These are phyloP conservation scores for Phyto melanocephala DNA, from an alignment of 2,888 invertebrate genomes.

Conservation along the genomic window DNA sequence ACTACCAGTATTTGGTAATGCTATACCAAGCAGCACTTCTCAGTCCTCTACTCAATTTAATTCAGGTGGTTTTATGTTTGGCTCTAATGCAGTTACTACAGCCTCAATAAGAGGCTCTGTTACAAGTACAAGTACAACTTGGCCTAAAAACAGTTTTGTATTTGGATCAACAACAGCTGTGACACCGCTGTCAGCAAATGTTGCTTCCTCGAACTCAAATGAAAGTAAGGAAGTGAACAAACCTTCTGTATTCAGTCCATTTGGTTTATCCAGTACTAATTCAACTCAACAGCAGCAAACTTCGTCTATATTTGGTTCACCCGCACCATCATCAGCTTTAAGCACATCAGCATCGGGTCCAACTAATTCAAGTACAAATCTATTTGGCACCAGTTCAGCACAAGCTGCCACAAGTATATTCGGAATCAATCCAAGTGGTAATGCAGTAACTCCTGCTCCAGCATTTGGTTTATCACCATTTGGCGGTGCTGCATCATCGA, in stretches of 20 bases:
- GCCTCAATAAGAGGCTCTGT: slow-evolving; percentile 25
- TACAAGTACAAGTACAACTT: slow-evolving; percentile 52
- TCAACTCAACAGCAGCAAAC: slow-evolving; percentile 49
- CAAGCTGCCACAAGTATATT: slow-evolving; percentile 57
- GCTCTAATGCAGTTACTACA: slow-evolving; percentile 35
- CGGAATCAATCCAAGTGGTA: slow-evolving; percentile 64
- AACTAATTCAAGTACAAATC: slow-evolving; percentile 52
- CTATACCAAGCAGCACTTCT: slow-evolving; percentile 35
- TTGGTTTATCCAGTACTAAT: slow-evolving; percentile 47
- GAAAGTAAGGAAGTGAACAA: slow-evolving; percentile 59
- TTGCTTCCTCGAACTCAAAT: slow-evolving; percentile 17
- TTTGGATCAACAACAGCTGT: slow-evolving; percentile 60
- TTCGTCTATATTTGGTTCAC: slow-evolving; percentile 67
- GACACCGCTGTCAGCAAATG: slow-evolving; percentile 26
- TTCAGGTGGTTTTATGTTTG: slow-evolving; percentile 56
- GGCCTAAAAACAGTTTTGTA: slow-evolving; percentile 66
- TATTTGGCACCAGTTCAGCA: slow-evolving; percentile 55
- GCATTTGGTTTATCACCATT: slow-evolving; percentile 66
- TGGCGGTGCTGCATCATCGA: slow-evolving; percentile 56
- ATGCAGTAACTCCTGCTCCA: slow-evolving; percentile 62
- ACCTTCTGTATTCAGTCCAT: slow-evolving; percentile 65
- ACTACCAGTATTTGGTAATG: slow-evolving; percentile 65
- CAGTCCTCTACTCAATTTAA: slow-evolving; percentile 38
- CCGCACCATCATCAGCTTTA: slow-evolving; percentile 57
- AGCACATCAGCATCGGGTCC: slow-evolving; percentile 41